Base-by-base conservation (phyloP, 2,888 invertebrate genomes). In the Furcula furcula region DNA sequence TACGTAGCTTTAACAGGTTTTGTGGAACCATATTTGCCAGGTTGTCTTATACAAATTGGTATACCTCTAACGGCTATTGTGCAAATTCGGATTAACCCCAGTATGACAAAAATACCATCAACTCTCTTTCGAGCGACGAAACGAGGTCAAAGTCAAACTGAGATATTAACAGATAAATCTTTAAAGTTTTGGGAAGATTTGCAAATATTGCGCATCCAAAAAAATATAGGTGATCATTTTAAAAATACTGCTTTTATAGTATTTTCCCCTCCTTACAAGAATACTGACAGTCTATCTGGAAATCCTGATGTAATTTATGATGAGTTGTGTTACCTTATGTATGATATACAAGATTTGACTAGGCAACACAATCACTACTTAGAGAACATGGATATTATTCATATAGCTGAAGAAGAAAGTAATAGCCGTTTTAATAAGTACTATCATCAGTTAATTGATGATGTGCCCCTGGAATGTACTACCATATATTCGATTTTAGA, bases 1-100 rank as follows among this genome's bases (percentile, higher is more conserved):
- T 91, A 90, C 43, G 69, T 91, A 5, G 83, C 90, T 16, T 52
- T 91, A 0, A 88, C 90, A 1, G 91, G 90, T 0, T 91, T 91
- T 60, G 61, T 69, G 18, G 82, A 86, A 27, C 76, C 85, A 0
- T 40, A 56, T 31, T 60, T 87, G 20, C 57, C 77, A 2, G 65
- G 52, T 7, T 63, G 67, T 34, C 74, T 88, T 13, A 37, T 82
- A 0, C 75, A 74, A 60, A 72, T 82, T 29, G 84, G 82, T 2
- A 72, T 87, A 38, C 86, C 85, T 1, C 40, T 88, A 23, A 70
- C 68, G 23, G 82, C 85, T 19, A 44, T 87, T 29, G 69, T 87
- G n/a, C 86, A 88, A 67, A 55, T 87, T 19, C 65, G 79, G 45
- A 85, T 87, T 31, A 69, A 86, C 45, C 58, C 73, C 2, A 29